Evolutionary conservation across 2,113 vertebrate species (phyloP).

Genomic region (Syrrhaptes paradoxus): DNA sequence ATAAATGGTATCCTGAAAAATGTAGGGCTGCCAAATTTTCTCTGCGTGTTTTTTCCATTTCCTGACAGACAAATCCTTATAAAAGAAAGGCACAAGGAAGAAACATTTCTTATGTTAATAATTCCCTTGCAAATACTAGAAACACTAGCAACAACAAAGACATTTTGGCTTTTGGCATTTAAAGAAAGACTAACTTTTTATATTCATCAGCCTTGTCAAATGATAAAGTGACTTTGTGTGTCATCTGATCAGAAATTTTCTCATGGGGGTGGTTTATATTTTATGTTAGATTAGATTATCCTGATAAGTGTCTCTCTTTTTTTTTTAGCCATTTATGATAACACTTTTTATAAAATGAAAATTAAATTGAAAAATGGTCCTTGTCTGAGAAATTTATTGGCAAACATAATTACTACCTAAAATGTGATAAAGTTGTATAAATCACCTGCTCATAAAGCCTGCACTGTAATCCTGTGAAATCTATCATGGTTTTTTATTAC

Average conservation of each 20-base stretch:
- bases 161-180: background rate
- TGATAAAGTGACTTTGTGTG: background rate
- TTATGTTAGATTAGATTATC: slow-evolving; percentile 27
- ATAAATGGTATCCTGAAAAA: background rate
- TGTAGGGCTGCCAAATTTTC: background rate
- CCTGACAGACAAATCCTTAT: background rate
- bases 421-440: slow-evolving; percentile 35
- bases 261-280: background rate
- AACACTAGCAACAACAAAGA: background rate
- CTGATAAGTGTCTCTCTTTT: background rate
- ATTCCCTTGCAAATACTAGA: background rate
- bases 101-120: slow-evolving; percentile 2
- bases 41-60: background rate
- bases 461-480: background rate
- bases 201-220: background rate
- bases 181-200: background rate
- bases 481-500: background rate
- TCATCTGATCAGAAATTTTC: background rate
- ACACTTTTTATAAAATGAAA: slow-evolving; percentile 41
- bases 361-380: slow-evolving; percentile 35
- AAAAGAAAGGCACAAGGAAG: background rate
- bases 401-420: slow-evolving; percentile 45
- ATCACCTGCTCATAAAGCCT: slow-evolving; percentile 29
- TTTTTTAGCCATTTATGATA: slow-evolving; percentile 16
- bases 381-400: slow-evolving; percentile 34